A percentile compares a stretch with the other conserved stretches of the same genome.
Conservation (phyloP, 1,140 invertebrate genomes). For the Diorhabda carinulata region DNA sequence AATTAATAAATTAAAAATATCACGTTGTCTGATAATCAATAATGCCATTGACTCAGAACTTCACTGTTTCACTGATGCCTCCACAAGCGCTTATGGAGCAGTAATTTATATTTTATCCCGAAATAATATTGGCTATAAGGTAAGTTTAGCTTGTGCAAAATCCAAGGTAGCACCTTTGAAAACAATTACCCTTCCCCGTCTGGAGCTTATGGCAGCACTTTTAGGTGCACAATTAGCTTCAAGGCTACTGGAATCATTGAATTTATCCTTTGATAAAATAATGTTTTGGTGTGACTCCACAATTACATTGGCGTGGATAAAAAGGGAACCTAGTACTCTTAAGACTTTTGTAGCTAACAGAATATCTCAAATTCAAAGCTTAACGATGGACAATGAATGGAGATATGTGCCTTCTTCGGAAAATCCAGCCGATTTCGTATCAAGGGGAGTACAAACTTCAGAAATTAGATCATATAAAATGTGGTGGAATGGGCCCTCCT, state of each 20-base stretch:
- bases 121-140: conserved; percentile 12
- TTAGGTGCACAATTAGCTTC: conserved; percentile 25
- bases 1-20: conserved; percentile 10
- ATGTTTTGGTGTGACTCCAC: conserved; percentile 48
- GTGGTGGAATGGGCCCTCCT: conserved; percentile 44
- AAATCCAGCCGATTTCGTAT: conserved; percentile 49
- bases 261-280: conserved; percentile 16
- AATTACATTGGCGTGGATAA: conserved; percentile 42
- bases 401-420: conserved; percentile 38
- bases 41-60: conserved; percentile 19
- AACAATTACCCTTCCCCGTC: conserved; percentile 35
- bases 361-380: conserved; percentile 41
- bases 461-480: conserved; percentile 32
- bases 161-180: conserved; percentile 40
- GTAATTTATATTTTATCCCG: conserved; percentile 35
- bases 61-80: conserved; percentile 43
- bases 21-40: conserved; percentile 5
- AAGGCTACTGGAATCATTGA: conserved; percentile 19
- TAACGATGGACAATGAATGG: conserved; percentile 36
- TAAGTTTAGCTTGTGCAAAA: conserved; percentile 36
- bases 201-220: conserved; percentile 31
- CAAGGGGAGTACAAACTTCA: conserved; percentile 40
- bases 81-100: conserved; percentile 38
- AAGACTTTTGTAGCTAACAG: conserved; percentile 44
- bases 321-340: conserved; percentile 27